Evolutionary conservation across 2,113 vertebrate species (phyloP).

Genomic region (Catharus bicknelli): DNA sequence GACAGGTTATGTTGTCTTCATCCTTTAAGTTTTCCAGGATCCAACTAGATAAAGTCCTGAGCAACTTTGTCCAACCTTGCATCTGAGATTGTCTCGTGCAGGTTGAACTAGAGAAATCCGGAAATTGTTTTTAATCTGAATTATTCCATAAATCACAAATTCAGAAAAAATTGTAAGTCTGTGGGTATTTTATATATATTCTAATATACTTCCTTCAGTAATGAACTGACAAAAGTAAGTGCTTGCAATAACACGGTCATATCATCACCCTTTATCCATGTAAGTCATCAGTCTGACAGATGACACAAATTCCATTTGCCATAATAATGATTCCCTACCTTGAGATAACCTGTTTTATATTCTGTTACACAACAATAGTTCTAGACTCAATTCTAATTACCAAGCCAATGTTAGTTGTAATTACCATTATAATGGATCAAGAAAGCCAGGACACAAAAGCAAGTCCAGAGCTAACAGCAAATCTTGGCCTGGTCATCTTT

Average conservation of each 20-base stretch:
- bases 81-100: not conserved
- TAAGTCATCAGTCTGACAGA: slow-evolving; percentile 45
- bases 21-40: not conserved
- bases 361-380: slow-evolving; percentile 58
- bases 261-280: not conserved
- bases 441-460: not conserved
- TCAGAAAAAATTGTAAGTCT: not conserved
- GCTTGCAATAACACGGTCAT: not conserved
- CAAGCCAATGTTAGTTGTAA: not conserved
- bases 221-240: slow-evolving; percentile 1
- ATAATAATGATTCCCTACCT: not conserved
- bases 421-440: slow-evolving; percentile 6
- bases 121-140: not conserved
- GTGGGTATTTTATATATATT: not conserved
- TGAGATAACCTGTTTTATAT: slow-evolving; percentile 49
- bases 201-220: not conserved
- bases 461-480: not conserved
- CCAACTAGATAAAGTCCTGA: not conserved
- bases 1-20: not conserved
- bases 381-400: slow-evolving; percentile 22
- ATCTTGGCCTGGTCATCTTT: not conserved
- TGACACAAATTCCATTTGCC: slow-evolving; percentile 54
- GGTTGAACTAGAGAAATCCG: not conserved
- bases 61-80: not conserved
- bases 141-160: not conserved